A percentile compares a stretch with the other conserved stretches of the same genome.
phyloP scores from a whole-genome alignment of 2,113 vertebrate genomes.

The Barbus barbus region DNA sequence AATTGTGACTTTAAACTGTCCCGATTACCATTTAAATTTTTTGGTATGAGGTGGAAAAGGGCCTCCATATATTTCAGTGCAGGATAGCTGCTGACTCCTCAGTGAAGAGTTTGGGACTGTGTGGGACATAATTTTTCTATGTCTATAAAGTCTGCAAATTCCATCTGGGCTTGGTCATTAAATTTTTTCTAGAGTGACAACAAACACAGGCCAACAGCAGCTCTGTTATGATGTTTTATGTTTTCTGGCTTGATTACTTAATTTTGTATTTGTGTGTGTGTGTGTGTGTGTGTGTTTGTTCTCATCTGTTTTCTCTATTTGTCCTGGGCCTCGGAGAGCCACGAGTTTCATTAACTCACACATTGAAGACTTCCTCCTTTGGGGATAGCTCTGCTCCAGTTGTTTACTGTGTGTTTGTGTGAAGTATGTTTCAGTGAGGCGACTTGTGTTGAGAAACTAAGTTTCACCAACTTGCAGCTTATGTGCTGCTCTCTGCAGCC shows the following conservation, averaged over 20 bases:
- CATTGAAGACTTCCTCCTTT: background rate
- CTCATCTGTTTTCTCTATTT: background rate
- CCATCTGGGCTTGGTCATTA: slow-evolving; percentile 1
- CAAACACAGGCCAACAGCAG: background rate
- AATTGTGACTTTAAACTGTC: background rate
- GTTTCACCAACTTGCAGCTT: background rate
- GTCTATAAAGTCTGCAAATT: slow-evolving; percentile 14
- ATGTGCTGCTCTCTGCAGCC: background rate
- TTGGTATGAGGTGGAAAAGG: background rate
- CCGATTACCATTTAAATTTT: background rate
- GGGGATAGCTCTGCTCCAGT: background rate
- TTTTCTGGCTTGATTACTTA: slow-evolving; percentile 11
- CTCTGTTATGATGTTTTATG: slow-evolving; percentile 13
- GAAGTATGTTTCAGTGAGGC: background rate
- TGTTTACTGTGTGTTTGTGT: slow-evolving; percentile 5
- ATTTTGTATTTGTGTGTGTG: slow-evolving; percentile 4
- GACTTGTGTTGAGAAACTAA: background rate
- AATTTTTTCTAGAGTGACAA: background rate
- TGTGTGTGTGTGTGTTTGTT: background rate
- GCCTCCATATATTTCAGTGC: background rate
- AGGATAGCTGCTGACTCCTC: background rate
- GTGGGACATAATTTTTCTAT: background rate
- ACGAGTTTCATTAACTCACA: slow-evolving; percentile 22
- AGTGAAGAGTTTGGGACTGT: background rate
- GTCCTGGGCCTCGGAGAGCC: slow-evolving; percentile 7